Base-by-base conservation (phyloP, 1,140 invertebrate species). In the Cyphomyrmex costatus region DNA sequence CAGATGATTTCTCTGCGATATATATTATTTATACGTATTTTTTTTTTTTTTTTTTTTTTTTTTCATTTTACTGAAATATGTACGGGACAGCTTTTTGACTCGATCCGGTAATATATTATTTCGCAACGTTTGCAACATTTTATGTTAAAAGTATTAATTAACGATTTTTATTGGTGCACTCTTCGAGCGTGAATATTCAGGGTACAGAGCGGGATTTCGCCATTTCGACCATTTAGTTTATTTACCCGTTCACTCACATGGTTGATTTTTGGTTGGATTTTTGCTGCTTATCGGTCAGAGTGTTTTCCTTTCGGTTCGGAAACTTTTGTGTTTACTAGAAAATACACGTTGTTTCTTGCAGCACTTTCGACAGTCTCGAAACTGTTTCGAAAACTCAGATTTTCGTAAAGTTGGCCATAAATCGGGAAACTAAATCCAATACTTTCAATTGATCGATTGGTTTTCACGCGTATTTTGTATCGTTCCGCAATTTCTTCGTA, bases 21-120 rank as follows among this genome's bases (percentile, higher is more conserved):
- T 60, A 61, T 74, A 83, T 83, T 83, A 83, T 83, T 60, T 74
- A 74, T 73, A 74, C 30, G n/a, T 33, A 60, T 49, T 60, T 60
- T 71, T 79, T 71, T 82, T n/a, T n/a, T n/a, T n/a, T n/a, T n/a
- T n/a, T n/a, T n/a, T n/a, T n/a, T n/a, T n/a, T n/a, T n/a, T n/a
- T n/a, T n/a, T n/a, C n/a, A n/a, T n/a, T n/a, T 49, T 36, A 58
- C 58, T 80, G 16, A 49, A 73, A 73, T 60, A 83, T 24, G 49
- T 24, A 80, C 36, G 21, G 5, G 68, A 53, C 24, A 63, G 79
- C 68, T 83, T 83, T 60, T 74, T 46, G 53, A 27, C 53, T 60
- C 36, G 68, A 83, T 83, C 53, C 79, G 68, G 8, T 83, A 61
- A 83, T 83, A 83, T 83, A 83, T 83, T 60, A 83, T 83, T 83